These are phyloP conservation scores for Rostratula benghalensis DNA, from an alignment of 2,113 vertebrate genomes.

Conservation along the genomic window DNA sequence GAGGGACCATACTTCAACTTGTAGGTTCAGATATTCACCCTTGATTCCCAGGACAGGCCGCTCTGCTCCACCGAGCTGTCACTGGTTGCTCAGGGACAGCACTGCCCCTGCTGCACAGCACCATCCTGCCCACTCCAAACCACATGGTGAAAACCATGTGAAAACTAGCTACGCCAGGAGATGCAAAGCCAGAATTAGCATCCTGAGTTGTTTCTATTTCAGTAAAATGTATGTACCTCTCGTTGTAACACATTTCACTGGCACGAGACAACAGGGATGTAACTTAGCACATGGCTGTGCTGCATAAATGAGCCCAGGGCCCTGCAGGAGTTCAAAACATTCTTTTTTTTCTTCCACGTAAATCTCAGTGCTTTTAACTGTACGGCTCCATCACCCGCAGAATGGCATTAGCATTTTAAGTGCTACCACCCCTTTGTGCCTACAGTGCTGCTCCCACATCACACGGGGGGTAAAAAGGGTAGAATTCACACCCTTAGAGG, in stretches of 20 bases:
- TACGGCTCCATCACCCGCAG: neutral
- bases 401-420: neutral
- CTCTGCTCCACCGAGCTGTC: neutral
- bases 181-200: conserved; percentile 16
- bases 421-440: neutral
- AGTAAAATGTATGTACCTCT: neutral
- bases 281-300: neutral
- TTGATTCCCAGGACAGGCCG: neutral
- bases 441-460: neutral
- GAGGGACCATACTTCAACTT: rapidly evolving
- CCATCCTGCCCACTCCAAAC: neutral
- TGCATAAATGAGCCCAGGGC: neutral
- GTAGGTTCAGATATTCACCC: neutral
- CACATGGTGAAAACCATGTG: rapidly evolving
- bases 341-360: neutral
- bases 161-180: neutral
- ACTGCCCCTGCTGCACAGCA: neutral
- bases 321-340: neutral
- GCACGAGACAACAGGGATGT: neutral
- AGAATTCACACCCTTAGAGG: neutral
- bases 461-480: neutral
- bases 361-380: neutral
- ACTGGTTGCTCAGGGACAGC: neutral
- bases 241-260: neutral
- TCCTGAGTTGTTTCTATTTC: neutral